phyloP scores from a whole-genome alignment of 23 tunicate species.

The Styela clava region DNA sequence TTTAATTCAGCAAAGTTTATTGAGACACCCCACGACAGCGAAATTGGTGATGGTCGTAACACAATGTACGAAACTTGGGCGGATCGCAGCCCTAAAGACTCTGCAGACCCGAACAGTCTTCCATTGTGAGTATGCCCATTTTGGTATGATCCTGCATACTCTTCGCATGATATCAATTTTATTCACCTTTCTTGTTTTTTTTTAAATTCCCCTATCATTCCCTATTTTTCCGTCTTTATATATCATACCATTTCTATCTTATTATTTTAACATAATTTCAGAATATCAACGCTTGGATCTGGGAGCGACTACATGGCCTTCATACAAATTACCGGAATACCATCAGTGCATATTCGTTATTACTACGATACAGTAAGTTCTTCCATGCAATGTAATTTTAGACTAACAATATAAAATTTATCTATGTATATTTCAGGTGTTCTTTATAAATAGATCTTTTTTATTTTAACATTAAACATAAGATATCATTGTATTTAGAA shows the following conservation, averaged over 20 bases:
- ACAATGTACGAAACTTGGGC: conserved; percentile 63
- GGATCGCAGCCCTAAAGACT: not conserved
- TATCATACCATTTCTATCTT: no score
- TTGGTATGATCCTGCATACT: not conserved
- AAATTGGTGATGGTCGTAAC: conserved; percentile 36
- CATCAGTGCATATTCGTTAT: conserved; percentile 26
- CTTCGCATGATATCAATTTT: not conserved
- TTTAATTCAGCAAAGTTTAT: conserved; percentile 44
- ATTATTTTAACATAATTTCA: no score
- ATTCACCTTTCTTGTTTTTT: no score
- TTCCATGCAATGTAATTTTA: not conserved
- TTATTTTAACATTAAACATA: no score
- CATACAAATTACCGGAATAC: conserved; percentile 34
- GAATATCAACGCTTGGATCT: conserved; percentile 28
- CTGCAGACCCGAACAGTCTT: conserved; percentile 12
- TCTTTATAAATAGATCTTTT: no score
- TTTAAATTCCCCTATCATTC: no score
- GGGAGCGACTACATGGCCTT: conserved; percentile 53
- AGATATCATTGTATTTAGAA: no score
- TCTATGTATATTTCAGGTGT: no score
- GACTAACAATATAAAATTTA: no score
- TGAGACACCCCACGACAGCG: conserved; percentile 36
- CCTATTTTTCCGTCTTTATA: no score
- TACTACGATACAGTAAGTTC: conserved; percentile 22
- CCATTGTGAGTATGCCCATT: not conserved